Evolutionary conservation across 2,797 vertebrate genomes (phyloP), one percentile per base, ranked within the genome.

Genomic region (Hydrocynus forskahlii): DNA sequence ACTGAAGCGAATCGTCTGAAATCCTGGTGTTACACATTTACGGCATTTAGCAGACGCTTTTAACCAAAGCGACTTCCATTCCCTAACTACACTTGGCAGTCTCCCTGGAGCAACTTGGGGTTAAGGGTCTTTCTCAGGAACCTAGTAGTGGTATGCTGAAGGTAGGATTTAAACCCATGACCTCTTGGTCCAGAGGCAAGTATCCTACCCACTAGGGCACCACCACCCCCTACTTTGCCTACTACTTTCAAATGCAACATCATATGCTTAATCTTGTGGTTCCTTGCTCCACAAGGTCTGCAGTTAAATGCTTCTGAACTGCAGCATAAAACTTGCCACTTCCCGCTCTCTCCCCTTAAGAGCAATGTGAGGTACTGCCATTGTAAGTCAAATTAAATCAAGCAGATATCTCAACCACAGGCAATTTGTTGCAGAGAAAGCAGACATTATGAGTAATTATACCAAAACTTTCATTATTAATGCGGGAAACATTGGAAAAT

Each of bases 391-490:
- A 94, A 95, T 95, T 93, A 94, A 94, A 95, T 94, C 92, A 93
- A 92, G 88, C 89, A 88, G 93, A 94, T 92, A 92, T 94, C 92
- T 92, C 91, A 88, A 92, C 95, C 93, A 86, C 89, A 87, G 94
- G 93, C 94, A 88, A 93, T 92, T 94, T 93, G 91, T 94, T 93
- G 89, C 89, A 89, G 91, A 90, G 91, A 89, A 91, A 87, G 91
- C 91, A 90, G 76, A 87, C 92, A 93, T 95, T 94, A 94, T 93
- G 93, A 92, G 93, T 94, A 95, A 95, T 94, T 94, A 94, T 94
- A 93, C 91, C 93, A 91, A 94, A 95, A 94, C 93, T 92, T 93
- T 92, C 92, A 94, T 94, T 93, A 94, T 93, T 95, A 94, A n/a
- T n/a, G n/a, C n/a, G n/a, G 74, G 80, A 54, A 35, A 64, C 59